A percentile compares a stretch with the other conserved stretches of the same genome.
Conservation (phyloP, 2,113 vertebrate genomes). For the Pampusana beccarii region DNA sequence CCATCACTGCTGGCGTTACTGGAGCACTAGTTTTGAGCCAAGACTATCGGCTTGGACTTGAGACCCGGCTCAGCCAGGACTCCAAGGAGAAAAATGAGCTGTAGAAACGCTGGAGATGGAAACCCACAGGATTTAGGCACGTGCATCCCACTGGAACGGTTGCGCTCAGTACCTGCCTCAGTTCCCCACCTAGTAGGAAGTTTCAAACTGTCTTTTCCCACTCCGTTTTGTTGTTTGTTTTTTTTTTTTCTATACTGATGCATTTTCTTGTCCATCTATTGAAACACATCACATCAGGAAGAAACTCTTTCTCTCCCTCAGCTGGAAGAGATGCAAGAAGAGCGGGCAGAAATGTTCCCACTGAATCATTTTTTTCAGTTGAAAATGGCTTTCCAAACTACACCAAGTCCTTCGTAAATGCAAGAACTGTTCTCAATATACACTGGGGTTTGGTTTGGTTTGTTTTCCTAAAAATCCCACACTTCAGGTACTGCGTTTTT, state of each 20-base stretch:
- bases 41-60: not conserved
- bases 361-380: not conserved
- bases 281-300: not conserved
- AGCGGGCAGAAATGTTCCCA: conserved; percentile 8
- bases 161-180: not conserved
- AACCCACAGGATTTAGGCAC: fast-evolving
- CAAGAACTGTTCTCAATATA: not conserved
- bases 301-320: not conserved
- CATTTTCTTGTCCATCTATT: not conserved
- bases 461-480: not conserved
- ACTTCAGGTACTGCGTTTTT: not conserved
- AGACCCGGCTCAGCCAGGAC: not conserved
- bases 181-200: not conserved
- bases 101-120: fast-evolving
- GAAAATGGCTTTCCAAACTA: not conserved
- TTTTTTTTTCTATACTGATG: not conserved
- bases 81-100: not conserved
- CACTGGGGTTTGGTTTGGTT: not conserved
- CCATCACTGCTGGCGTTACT: not conserved
- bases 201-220: not conserved
- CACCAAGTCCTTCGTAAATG: fast-evolving
- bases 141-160: not conserved
- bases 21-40: not conserved
- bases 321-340: not conserved
- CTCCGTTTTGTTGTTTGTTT: not conserved